Base-by-base conservation (phyloP, 2,113 vertebrate genomes). In the Hippoglossus stenolepis region DNA sequence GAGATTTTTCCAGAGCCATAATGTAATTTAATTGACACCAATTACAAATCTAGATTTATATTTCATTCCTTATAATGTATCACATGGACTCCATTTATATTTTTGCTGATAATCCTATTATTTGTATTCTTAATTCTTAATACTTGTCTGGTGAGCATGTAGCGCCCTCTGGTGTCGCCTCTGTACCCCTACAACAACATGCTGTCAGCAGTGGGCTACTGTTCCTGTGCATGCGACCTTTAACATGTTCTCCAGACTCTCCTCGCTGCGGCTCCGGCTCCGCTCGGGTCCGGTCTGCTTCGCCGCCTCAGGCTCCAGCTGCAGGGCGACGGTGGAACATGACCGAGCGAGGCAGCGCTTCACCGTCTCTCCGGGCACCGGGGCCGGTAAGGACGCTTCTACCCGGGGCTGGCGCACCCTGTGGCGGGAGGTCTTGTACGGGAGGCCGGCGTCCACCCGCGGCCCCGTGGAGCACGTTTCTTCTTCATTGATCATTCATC, bases 301-400 rank as follows among this genome's bases (percentile, higher is more conserved):
- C 31, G 17, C 72, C 4, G 1, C 54, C 0, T 26, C 35, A 0
- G 75, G 24, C 56, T 66, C 73, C 70, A 20, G 62, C 24, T 11
- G 59, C 47, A 6, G 40, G 14, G 31, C 87, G 0, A 64, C 2
- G 69, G 92, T 94, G 72, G 18, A 90, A 75, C 93, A 95, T 18
- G 92, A 95, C 77, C 89, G 92, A 65, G 51, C 54, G 8, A 89
- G 81, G 24, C 82, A 2, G 28, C 83, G 88, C n/a, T 95, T 95
- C 81, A 90, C 83, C 12, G 62, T 93, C 61, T 18, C 17, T 7
- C 70, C 91, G 10, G 59, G 69, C 63, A 54, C 64, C 82, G 83
- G 65, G 14, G 69, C 68, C 3, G 91, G 93, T 94, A 68, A 92
- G 87, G 15, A 28, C 9, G 14, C 0, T 21, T 10, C 75, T 65